These are phyloP conservation scores for Agonopterix arenella DNA, from an alignment of 2,888 invertebrate genomes.

Conservation along the genomic window DNA sequence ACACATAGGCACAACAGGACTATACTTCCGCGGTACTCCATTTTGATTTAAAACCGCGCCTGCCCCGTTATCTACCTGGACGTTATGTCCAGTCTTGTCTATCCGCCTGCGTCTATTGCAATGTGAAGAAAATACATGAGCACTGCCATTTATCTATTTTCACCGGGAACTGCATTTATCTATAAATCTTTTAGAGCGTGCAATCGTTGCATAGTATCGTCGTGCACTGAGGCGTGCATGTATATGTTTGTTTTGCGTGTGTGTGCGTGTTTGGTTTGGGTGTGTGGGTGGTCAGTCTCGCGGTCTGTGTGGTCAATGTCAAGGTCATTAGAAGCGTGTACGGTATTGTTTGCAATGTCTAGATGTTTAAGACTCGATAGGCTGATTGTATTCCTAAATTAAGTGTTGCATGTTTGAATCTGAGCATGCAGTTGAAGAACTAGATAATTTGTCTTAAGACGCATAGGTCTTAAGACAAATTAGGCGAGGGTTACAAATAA, in stretches of 20 bases:
- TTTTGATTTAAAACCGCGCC: conserved; percentile 48
- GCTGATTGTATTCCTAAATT: no score
- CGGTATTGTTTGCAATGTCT: conserved; percentile 22
- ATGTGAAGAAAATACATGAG: conserved; percentile 69
- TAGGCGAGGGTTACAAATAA: no score
- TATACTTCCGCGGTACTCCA: conserved; percentile 61
- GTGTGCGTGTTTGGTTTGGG: conserved; percentile 28
- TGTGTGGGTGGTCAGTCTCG: conserved; percentile 36
- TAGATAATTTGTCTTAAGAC: no score
- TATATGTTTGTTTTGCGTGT: conserved; percentile 25
- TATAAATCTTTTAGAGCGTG: conserved; percentile 78
- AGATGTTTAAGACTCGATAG: not conserved
- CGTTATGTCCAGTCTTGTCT: conserved; percentile 47
- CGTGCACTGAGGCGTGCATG: conserved; percentile 66
- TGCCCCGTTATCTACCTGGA: conserved; percentile 34
- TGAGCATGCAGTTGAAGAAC: no score
- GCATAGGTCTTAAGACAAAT: no score
- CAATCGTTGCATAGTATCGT: conserved; percentile 72
- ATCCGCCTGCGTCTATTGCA: conserved; percentile 66
- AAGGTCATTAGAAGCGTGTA: conserved; percentile 30
- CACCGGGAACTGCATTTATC: conserved; percentile 77
- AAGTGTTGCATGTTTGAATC: no score
- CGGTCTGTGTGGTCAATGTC: conserved; percentile 45
- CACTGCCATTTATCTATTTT: conserved; percentile 76
- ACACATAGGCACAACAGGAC: conserved; percentile 58